phyloP scores from a whole-genome alignment of 1,140 invertebrate species.

The Solenopsis invicta region DNA sequence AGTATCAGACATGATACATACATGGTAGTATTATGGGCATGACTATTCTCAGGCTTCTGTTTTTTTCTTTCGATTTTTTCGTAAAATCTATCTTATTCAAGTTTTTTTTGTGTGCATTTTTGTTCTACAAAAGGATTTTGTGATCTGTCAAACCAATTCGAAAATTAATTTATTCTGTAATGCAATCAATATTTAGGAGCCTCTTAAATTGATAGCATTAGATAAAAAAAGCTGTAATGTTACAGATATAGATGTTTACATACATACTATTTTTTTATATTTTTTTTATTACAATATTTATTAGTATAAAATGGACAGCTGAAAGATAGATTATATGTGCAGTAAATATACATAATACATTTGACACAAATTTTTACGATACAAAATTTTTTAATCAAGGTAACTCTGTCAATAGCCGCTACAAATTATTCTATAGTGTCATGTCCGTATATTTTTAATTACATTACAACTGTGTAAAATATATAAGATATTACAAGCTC shows the following conservation, averaged over 20 bases:
- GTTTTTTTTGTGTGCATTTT: too few relatives aligned
- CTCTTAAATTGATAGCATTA: constrained; percentile 31
- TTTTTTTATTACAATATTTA: constrained; percentile 66
- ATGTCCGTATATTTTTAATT: constrained; percentile 40
- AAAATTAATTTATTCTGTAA: too few relatives aligned
- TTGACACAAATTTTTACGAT: constrained; percentile 30
- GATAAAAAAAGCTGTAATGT: constrained; percentile 48
- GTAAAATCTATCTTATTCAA: too few relatives aligned
- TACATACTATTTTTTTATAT: constrained; percentile 45
- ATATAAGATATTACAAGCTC: constrained; percentile 35
- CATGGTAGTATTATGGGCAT: too few relatives aligned
- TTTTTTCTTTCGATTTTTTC: too few relatives aligned
- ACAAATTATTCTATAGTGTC: constrained; percentile 44
- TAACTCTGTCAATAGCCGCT: constrained; percentile 39
- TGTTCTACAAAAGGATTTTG: too few relatives aligned
- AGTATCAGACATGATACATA: too few relatives aligned
- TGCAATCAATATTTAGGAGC: too few relatives aligned
- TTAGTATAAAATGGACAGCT: constrained; percentile 59
- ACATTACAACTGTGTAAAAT: constrained; percentile 48
- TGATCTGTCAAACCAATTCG: too few relatives aligned
- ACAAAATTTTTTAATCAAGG: constrained; percentile 42
- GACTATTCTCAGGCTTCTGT: too few relatives aligned
- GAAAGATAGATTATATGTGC: constrained; percentile 34
- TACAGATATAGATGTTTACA: neutral
- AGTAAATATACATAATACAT: constrained; percentile 34